Base-by-base conservation (phyloP, 2,797 vertebrate species). In the Poeciliopsis gracilis region DNA sequence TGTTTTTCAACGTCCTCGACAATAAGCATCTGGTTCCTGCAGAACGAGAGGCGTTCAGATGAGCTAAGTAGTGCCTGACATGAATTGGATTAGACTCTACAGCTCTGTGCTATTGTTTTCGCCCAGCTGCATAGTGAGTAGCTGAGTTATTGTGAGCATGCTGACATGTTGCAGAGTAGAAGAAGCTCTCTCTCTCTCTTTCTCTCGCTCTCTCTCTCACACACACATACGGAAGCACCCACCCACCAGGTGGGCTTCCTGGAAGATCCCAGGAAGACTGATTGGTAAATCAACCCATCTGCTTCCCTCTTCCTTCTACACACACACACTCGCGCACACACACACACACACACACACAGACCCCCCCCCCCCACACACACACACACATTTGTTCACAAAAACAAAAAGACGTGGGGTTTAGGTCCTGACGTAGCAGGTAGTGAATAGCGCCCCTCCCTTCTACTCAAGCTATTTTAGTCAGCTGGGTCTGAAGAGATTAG, bases 401-500 rank as follows among this genome's bases (percentile, higher is more conserved):
- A 47, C 53, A 46, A 47, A 74, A 49, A 13, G 61, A 78, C 72
- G 49, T 15, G 6, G 12, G 53, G 70, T 72, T 66, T 72, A 73
- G 74, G 77, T 66, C 46, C 57, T 71, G 72, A 66, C 4, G 41
- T 83, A 8, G 45, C 66, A 69, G 66, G 20, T 63, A 77, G 78
- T 66, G 75, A 81, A 85, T 83, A 82, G 81, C 55, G 63, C 33
- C 63, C 63, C 63, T 66, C 77, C 51, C 70, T 77, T 78, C 76
- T 11, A 20, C 77, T 77, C 73, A 8, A 83, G 90, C 92, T 95
- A 94, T 95, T 95, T 95, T 86, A 87, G 94, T 85, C 36, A 36
- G 36, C 36, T 91, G 80, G 88, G 87, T 94, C 94, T 95, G 70
- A 63, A 74, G 81, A 89, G 95, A 95, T 95, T 95, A 95, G 79